Base-by-base conservation (phyloP, 1,140 invertebrate genomes). In the Leucophenga varia region DNA sequence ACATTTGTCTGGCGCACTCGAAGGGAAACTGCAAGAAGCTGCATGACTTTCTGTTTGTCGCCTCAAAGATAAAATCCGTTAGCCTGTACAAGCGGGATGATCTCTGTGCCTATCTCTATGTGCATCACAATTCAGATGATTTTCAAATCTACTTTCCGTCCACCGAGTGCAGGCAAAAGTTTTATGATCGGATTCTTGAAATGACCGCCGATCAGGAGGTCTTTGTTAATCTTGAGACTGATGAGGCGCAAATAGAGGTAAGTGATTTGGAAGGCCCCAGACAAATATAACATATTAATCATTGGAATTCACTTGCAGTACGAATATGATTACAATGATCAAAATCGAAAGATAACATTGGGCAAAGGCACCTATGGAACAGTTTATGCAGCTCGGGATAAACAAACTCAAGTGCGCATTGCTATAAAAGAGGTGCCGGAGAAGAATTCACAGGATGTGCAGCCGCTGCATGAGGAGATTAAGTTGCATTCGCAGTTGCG, bases 81-180 rank as follows among this genome's bases (percentile, higher is more conserved):
- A 93, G 91, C 74, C 79, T 96, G 34, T 98, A 97, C 74, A 98
- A 97, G 76, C 82, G 95, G 41, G 96, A 99, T 76, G 91, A 95
- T 67, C 79, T 95, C 12, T 97, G 95, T 46, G 80, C 98, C 2
- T 98, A 98, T 77, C 80, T 99, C 0, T 99, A 99, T 76, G 96
- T 99, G 17, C 91, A 96, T 74, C 90, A 97, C 72, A 98, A 98
- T 68, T 97, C 94, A 6, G 94, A 97, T 72, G 95, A 98, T 79
- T 99, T 99, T 79, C 96, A 99, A 84, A 95, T 99, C 78, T 98
- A 91, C 74, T 90, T 99, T 54, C 94, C 97, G 9, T 97, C 94
- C 1, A 83, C 87, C 37, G 78, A 84, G 35, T 92, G 90, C 75
- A 81, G 95, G 49, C 84, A 92, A 72, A 83, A 86, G 60, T 91